Evolutionary conservation across 2,888 invertebrate species (phyloP).

Genomic region (Nomada hirtipes): DNA sequence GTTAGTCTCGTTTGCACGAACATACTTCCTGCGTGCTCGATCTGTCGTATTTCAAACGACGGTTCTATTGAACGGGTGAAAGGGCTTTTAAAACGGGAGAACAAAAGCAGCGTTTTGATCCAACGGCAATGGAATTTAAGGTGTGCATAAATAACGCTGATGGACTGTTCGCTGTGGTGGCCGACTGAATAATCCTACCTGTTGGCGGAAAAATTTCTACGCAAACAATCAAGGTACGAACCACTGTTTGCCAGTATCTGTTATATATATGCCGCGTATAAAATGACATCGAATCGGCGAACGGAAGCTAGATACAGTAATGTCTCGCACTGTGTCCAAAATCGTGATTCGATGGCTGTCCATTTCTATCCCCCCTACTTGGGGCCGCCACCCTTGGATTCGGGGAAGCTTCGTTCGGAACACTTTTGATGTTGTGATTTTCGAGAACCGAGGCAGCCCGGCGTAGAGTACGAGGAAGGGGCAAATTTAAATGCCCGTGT

Average conservation of each 20-base stretch:
- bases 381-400: too few relatives aligned
- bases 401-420: too few relatives aligned
- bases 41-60: constrained; percentile 74
- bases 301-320: neutral
- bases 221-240: constrained; percentile 33
- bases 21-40: constrained; percentile 56
- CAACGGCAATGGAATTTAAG: constrained; percentile 70
- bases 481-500: too few relatives aligned
- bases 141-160: constrained; percentile 69
- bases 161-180: constrained; percentile 47
- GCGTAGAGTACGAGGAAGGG: too few relatives aligned
- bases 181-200: constrained; percentile 46
- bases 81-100: constrained; percentile 67
- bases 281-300: constrained; percentile 17
- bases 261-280: constrained; percentile 18
- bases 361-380: too few relatives aligned
- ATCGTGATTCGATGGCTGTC: too few relatives aligned
- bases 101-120: constrained; percentile 68
- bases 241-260: neutral
- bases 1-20: constrained; percentile 41
- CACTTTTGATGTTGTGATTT: too few relatives aligned
- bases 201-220: constrained; percentile 55
- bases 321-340: too few relatives aligned
- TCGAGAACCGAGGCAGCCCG: too few relatives aligned
- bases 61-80: constrained; percentile 67